These are phyloP conservation scores for Phrynocephalus vlangalii DNA, from an alignment of 2,797 vertebrate genomes.

Conservation along the genomic window DNA sequence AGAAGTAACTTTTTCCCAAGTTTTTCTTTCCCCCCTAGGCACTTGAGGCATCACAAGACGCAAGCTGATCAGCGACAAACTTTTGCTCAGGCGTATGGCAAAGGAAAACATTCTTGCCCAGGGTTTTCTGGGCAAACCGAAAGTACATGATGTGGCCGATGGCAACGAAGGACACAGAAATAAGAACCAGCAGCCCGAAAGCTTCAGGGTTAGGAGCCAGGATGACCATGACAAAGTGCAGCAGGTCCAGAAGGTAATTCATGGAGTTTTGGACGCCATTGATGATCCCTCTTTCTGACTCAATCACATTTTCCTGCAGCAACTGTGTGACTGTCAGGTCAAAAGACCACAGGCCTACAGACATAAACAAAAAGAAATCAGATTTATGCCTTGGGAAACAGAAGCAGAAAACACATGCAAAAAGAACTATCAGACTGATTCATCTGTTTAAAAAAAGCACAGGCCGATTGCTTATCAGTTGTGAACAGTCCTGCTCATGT, in stretches of 20 bases:
- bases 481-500: neutral
- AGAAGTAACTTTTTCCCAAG: too few species aligned
- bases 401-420: neutral
- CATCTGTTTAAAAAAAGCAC: neutral
- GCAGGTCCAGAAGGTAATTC: conserved; percentile 98
- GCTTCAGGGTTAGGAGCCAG: conserved; percentile 95
- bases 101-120: conserved; percentile 88
- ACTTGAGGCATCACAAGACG: conserved; percentile 72
- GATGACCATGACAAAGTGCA: conserved; percentile 99
- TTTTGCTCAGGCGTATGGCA: conserved; percentile 88
- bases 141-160: conserved; percentile 98
- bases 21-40: conserved; percentile 57
- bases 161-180: conserved; percentile 96
- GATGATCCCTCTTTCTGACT: conserved; percentile 96
- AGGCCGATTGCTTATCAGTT: neutral
- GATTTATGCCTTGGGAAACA: neutral
- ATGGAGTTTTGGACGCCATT: conserved; percentile 99
- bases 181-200: conserved; percentile 94
- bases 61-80: conserved; percentile 69
- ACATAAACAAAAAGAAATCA: neutral
- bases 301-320: conserved; percentile 96
- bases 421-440: neutral
- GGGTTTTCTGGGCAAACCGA: conserved; percentile 90
- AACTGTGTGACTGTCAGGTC: conserved; percentile 98
- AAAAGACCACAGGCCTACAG: conserved; percentile 95